phyloP scores from a whole-genome alignment of 2,888 invertebrate species.

The Helleia helle region DNA sequence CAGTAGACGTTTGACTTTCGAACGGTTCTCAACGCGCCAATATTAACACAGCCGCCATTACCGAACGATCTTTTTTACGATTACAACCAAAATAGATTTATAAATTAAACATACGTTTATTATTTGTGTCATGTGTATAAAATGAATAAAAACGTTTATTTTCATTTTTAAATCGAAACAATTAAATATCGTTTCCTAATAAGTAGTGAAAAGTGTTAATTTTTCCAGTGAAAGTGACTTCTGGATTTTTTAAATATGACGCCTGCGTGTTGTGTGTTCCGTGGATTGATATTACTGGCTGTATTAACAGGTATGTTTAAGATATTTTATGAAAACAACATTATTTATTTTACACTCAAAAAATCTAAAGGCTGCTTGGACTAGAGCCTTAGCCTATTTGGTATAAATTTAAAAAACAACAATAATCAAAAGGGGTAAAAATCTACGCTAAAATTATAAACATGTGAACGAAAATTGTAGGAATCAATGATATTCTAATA shows the following conservation, averaged over 20 bases:
- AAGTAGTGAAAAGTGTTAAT: constrained; percentile 12
- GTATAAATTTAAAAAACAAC: too few relatives aligned
- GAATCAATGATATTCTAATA: too few relatives aligned
- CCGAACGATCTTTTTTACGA: constrained; percentile 25
- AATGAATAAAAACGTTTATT: not conserved
- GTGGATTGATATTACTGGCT: constrained; percentile 43
- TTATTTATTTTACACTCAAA: too few relatives aligned
- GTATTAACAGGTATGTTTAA: constrained; percentile 46
- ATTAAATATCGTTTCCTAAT: constrained; percentile 1
- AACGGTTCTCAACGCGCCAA: constrained; percentile 41
- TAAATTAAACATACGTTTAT: constrained; percentile 6
- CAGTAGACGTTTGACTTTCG: constrained; percentile 67
- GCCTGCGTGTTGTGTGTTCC: constrained; percentile 34
- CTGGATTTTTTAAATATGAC: constrained; percentile 48
- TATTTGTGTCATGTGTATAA: constrained; percentile 10
- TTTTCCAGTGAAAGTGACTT: constrained; percentile 52
- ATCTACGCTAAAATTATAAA: too few relatives aligned
- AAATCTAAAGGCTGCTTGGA: too few relatives aligned
- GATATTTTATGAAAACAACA: too few relatives aligned
- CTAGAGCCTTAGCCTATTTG: too few relatives aligned
- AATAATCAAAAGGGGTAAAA: too few relatives aligned
- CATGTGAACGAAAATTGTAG: too few relatives aligned
- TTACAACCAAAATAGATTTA: constrained; percentile 12
- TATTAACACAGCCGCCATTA: constrained; percentile 24
- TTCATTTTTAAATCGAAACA: not conserved